phyloP scores from a whole-genome alignment of 1,140 invertebrate species.

The Periplaneta americana region DNA sequence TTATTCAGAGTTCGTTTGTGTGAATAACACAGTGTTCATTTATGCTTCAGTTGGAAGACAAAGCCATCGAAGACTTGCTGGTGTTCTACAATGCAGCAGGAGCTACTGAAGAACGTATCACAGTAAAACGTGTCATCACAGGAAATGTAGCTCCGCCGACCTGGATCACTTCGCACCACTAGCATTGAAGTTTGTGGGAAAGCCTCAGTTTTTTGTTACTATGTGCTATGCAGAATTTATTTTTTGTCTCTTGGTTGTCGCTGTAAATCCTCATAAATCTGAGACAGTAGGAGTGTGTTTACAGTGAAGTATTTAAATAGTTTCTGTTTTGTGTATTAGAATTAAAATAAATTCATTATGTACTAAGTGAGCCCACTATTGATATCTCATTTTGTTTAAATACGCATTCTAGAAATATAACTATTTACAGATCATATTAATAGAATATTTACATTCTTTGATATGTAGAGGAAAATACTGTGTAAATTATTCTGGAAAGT shows the following conservation, averaged over 20 bases:
- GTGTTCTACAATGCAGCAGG: constrained; percentile 55
- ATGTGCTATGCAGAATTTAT: neutral
- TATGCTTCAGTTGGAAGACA: constrained; percentile 57
- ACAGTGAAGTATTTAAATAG: neutral
- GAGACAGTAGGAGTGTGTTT: neutral
- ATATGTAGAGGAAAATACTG: too few relatives aligned
- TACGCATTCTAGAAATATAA: too few relatives aligned
- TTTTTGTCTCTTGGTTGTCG: neutral
- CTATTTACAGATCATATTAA: too few relatives aligned
- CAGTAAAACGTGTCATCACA: constrained; percentile 47
- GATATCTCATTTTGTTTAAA: too few relatives aligned
- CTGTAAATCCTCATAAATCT: neutral
- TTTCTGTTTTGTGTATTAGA: too few relatives aligned
- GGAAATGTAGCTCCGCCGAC: constrained; percentile 45
- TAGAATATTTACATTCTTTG: too few relatives aligned
- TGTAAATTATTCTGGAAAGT: too few relatives aligned
- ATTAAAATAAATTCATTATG: too few relatives aligned
- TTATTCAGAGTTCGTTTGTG: too few relatives aligned
- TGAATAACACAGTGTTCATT: too few relatives aligned
- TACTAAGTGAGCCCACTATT: too few relatives aligned
- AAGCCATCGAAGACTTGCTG: constrained; percentile 62
- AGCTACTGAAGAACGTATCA: constrained; percentile 56
- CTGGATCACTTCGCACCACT: constrained; percentile 42
- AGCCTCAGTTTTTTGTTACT: neutral
- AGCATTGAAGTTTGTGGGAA: neutral